phyloP scores from a whole-genome alignment of 2,113 vertebrate species.

The Ia io region DNA sequence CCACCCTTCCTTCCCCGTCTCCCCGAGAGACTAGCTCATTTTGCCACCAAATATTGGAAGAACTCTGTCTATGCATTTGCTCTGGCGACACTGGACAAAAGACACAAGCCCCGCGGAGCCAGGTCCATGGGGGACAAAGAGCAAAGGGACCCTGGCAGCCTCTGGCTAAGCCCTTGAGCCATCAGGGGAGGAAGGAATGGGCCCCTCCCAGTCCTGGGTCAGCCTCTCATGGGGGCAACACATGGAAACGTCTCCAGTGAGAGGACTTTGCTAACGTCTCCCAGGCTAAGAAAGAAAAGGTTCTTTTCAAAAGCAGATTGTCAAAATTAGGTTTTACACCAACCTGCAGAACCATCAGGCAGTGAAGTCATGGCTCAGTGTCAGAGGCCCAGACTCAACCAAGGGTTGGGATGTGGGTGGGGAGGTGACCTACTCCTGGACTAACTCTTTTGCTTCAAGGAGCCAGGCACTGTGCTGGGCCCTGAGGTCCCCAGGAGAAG shows the following conservation, averaged over 20 bases:
- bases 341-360: background rate
- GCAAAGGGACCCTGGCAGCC: too few species aligned
- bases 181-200: too few species aligned
- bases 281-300: background rate
- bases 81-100: background rate
- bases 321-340: background rate
- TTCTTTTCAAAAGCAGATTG: background rate
- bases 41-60: background rate
- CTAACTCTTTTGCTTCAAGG: background rate
- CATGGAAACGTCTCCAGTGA: background rate
- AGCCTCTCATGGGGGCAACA: rapidly evolving
- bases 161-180: background rate
- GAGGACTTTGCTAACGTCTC: background rate
- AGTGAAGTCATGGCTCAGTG: rapidly evolving
- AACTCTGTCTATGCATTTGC: background rate
- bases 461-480: background rate
- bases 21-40: too few species aligned
- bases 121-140: background rate
- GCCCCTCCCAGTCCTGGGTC: background rate
- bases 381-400: background rate
- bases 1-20: background rate
- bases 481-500: background rate
- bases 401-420: rapidly evolving
- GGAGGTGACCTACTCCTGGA: background rate
- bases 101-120: rapidly evolving